phyloP scores from a whole-genome alignment of 1,140 invertebrate genomes.

The Drosophila melanica region DNA sequence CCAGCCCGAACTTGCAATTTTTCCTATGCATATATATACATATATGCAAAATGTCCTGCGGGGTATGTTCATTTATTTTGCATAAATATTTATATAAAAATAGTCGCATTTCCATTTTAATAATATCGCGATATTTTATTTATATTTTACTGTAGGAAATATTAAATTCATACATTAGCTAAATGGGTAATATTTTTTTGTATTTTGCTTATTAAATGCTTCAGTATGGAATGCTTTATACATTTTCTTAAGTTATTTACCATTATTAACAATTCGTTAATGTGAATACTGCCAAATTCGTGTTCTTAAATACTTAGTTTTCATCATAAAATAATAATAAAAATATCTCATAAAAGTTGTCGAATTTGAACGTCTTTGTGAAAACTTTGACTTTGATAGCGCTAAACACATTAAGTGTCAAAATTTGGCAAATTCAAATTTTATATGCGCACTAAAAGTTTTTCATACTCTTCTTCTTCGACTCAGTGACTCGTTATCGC shows the following conservation, averaged over 20 bases:
- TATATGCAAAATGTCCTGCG: constrained; percentile 57
- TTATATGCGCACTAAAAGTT: constrained; percentile 35
- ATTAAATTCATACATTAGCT: background rate
- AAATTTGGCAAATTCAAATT: constrained; percentile 6
- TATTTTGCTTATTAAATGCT: too few relatives aligned
- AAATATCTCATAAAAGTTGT: background rate
- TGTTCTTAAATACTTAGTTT: too few relatives aligned
- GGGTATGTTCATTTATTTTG: constrained; percentile 48
- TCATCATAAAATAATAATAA: background rate
- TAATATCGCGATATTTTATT: constrained; percentile 27
- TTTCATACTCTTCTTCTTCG: background rate
- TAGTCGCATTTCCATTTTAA: constrained; percentile 3
- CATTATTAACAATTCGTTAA: too few relatives aligned
- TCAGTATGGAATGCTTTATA: background rate
- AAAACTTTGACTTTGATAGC: constrained; percentile 1
- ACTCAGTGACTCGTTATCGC: constrained; percentile 7
- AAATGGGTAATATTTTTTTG: too few relatives aligned
- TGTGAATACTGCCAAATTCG: too few relatives aligned
- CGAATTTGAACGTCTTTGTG: background rate
- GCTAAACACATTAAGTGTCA: background rate
- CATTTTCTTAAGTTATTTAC: too few relatives aligned
- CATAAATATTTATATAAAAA: constrained; percentile 62
- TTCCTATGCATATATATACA: constrained; percentile 22
- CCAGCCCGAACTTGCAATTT: constrained; percentile 44
- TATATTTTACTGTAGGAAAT: constrained; percentile 13